Evolutionary conservation across 2,888 invertebrate genomes (phyloP).

Genomic region (Mantis religiosa): DNA sequence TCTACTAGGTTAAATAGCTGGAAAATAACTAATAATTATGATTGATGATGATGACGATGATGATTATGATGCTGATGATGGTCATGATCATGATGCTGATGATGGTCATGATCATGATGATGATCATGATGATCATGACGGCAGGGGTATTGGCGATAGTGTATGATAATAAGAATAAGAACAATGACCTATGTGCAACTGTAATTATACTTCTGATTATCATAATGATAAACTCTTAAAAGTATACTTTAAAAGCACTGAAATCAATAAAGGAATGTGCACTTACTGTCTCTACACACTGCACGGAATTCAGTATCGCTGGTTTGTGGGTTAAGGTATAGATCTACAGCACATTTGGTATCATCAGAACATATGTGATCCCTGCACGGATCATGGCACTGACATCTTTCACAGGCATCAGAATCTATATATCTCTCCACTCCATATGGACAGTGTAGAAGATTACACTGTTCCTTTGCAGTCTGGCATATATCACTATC

Average conservation of each 20-base stretch:
- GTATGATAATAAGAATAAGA: no score
- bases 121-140: no score
- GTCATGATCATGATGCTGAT: no score
- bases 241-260: background rate
- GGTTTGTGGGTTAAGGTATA: conserved; percentile 44
- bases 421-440: conserved; percentile 57
- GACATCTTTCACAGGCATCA: conserved; percentile 66
- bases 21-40: no score
- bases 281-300: conserved; percentile 62
- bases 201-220: no score
- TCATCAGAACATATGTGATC: conserved; percentile 56
- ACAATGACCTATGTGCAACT: no score
- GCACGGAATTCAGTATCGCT: conserved; percentile 50
- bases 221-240: no score
- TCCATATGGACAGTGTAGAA: conserved; percentile 68
- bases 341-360: conserved; percentile 65
- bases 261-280: background rate
- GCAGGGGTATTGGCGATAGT: no score
- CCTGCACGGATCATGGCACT: conserved; percentile 70
- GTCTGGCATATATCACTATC: conserved; percentile 49
- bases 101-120: no score
- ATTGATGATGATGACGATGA: no score
- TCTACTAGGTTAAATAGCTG: no score
- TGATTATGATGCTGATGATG: no score
- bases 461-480: conserved; percentile 58